Evolutionary conservation across 2,113 vertebrate species (phyloP).

Genomic region (Bolborhynchus lineola): DNA sequence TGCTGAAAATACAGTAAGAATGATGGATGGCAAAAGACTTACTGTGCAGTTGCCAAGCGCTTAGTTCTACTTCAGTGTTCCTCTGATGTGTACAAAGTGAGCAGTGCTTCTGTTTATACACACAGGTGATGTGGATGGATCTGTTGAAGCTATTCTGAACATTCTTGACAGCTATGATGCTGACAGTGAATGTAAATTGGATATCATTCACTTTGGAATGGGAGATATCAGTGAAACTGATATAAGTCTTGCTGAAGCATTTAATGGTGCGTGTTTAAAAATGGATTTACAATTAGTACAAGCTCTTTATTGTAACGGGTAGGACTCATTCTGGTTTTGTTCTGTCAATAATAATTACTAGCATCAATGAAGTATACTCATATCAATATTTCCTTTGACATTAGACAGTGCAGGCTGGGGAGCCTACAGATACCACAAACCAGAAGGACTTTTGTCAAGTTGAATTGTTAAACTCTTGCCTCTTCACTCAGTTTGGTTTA

Average conservation of each 20-base stretch:
- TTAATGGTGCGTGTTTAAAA: conserved; percentile 72
- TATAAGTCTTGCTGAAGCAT: conserved; percentile 84
- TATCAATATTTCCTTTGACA: background rate
- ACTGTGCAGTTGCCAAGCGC: background rate
- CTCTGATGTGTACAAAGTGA: background rate
- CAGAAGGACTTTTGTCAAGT: background rate
- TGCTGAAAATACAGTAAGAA: background rate
- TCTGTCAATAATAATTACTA: background rate
- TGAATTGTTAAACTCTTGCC: background rate
- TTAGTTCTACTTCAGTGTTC: background rate
- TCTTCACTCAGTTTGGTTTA: background rate
- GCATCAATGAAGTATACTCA: background rate
- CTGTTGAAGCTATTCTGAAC: conserved; percentile 87
- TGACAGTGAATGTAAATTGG: conserved; percentile 83
- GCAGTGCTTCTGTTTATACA: background rate
- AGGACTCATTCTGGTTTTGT: background rate
- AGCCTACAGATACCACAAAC: background rate
- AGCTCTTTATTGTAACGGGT: background rate
- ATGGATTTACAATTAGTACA: background rate
- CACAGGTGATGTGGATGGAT: conserved; percentile 93
- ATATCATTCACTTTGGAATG: conserved; percentile 88
- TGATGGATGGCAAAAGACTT: background rate
- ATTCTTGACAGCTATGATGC: conserved; percentile 88
- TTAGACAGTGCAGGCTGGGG: background rate
- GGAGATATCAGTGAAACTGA: conserved; percentile 92